phyloP scores from a whole-genome alignment of 1,140 invertebrate species.

The Halictus rubicundus region DNA sequence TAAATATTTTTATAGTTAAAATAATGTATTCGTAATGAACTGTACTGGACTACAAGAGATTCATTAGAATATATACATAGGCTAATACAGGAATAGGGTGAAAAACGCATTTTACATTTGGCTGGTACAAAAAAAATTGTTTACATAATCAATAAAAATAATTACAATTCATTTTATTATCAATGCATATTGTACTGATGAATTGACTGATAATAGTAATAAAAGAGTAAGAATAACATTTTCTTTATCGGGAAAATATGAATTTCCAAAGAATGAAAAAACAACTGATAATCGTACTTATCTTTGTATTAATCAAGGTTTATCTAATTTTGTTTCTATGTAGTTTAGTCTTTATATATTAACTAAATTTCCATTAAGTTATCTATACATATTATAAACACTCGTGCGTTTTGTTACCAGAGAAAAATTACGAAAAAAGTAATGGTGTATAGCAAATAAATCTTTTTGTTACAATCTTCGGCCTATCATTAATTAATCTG shows the following conservation, averaged over 20 bases:
- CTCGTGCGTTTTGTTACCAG: background rate
- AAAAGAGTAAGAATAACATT: background rate
- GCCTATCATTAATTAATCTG: slow-evolving; percentile 47
- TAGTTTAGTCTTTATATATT: background rate
- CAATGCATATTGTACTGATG: slow-evolving; percentile 5
- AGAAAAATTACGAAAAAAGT: background rate
- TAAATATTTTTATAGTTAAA: slow-evolving; percentile 8
- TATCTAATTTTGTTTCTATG: background rate
- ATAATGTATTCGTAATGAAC: slow-evolving; percentile 3
- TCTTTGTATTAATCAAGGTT: slow-evolving; percentile 4
- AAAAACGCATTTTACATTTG: background rate
- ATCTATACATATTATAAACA: background rate
- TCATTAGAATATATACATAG: background rate
- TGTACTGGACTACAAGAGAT: background rate
- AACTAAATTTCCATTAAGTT: no score
- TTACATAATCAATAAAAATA: background rate
- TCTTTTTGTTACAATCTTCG: background rate
- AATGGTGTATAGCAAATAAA: background rate
- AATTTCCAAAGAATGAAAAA: background rate
- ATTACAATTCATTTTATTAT: slow-evolving; percentile 24
- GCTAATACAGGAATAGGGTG: background rate
- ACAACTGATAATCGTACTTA: slow-evolving; percentile 24
- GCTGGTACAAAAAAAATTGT: background rate
- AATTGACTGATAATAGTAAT: slow-evolving; percentile 16
- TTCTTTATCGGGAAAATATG: background rate